Evolutionary conservation across 2,888 invertebrate species (phyloP), one percentile per base, ranked within the genome.

Genomic region (Drosophila kokeensis): DNA sequence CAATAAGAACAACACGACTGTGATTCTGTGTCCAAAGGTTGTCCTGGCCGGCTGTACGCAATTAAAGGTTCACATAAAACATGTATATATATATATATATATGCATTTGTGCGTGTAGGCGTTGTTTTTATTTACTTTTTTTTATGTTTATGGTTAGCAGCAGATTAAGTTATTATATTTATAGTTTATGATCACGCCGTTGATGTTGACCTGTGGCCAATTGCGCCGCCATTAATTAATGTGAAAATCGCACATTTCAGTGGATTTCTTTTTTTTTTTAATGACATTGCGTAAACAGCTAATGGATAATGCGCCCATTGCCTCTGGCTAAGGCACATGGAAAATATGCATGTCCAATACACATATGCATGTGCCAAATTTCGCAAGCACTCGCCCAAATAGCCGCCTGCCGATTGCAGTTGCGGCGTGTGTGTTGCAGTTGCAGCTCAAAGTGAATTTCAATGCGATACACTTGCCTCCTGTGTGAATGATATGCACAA

Each of bases 81-180:
- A 42, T 66, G 53, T 21, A 45, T 7, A 36, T 1, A 38, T 8
- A 36, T 2, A 18, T 15, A 34, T 15, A 34, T 34, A 32, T 11
- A 11, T 32, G 11, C 11, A 32, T 67, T 18, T 27, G 52, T 38
- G 42, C 11, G 27, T 50, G 48, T 34, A 52, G 52, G 11, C 45
- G 49, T 42, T 48, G 63, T 30, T 57, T 45, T 53, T 18, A 42
- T 32, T 29, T 11, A 32, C 11, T 38, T 62, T 62, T 62, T 69
- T 77, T 76, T 45, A 67, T 76, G 67, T 67, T 76, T 67, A 77
- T 64, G 57, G 73, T 49, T 66, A 63, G 52, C 58, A 62, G 59
- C 72, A 77, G 77, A 76, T 77, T 76, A 76, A 76, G 73, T 76
- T 76, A 76, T 76, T 76, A 74, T 74, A 75, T 66, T 76, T 76